Evolutionary conservation across 2,113 vertebrate species (phyloP), one percentile per base, ranked within the genome.

Genomic region (Ctenodactylus gundi): DNA sequence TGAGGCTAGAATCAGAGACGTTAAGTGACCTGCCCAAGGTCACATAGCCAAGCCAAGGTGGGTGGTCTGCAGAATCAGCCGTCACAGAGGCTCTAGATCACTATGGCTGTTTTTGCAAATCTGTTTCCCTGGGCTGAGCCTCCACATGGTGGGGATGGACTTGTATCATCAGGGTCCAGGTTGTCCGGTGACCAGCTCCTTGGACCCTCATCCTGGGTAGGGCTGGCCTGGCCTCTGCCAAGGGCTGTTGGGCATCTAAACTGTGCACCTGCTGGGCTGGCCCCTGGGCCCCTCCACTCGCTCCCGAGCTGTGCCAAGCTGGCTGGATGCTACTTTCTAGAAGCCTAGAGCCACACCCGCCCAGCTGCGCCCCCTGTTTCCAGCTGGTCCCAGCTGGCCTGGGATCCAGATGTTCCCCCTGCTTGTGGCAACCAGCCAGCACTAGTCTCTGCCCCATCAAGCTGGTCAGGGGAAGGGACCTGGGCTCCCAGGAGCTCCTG

Each of bases 371-470:
- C 86, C 95, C 97, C 67, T 0, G 72, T 75, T 97, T 95, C 97
- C 98, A 98, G 98, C 97, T 98, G 98, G 97, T 98, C 96, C 94
- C 97, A 97, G 94, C 97, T 82, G 95, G 93, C 83, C 0, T 10
- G 14, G 57, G 75, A 65, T 94, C 97, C 98, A 98, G 98, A 98
- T 98, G 98, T 97, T 98, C 96, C 92, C 88, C 93, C 20, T 21
- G 10, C 39, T 89, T 72, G 97, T 92, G 83, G 96, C 53, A 51
- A 86, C 95, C 98, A 97, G 97, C 96, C 93, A 58, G 97, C 44
- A 93, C 96, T 85, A 39, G 86, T 96, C 96, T 97, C 97, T 96
- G 0, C 62, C 83, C 83, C 14, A 39, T 57, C 1, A 41, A 18
- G 39, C 68, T 31, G 3, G 90, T 75, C 75, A 68, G 51, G 58